Evolutionary conservation across 2,797 vertebrate genomes (phyloP), one percentile per base, ranked within the genome.

Genomic region (Eremophila alpestris): DNA sequence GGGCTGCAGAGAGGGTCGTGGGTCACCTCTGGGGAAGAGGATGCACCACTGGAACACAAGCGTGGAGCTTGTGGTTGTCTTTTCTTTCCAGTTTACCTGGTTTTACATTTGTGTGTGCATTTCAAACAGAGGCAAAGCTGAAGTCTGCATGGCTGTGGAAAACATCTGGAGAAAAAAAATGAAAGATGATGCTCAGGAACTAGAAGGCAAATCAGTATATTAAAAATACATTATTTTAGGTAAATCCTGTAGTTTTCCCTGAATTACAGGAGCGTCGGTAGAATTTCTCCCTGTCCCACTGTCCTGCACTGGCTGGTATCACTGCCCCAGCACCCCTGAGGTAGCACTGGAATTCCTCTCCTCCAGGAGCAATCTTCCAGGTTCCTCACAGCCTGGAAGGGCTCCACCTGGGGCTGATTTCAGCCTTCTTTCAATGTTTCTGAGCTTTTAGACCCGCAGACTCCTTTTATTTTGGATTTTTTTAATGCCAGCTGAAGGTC

Each of bases 271-370:
- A 80, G 17, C 52, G 16, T 48, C 29, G 2, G 45, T 2, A 11
- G 21, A 19, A 49, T 9, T 12, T 10, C 1, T 38, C 52, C 46
- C 23, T 15, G 24, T 65, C 54, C 2, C 46, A 4, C 12, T 2
- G 34, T 13, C 13, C 78, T 34, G 46, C 5, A 3, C 60, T 17
- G 73, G 14, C 46, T 0, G 0, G 0, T 3, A 7, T 5, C 24
- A 30, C 46, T 40, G 52, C 52, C 29, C 62, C 67, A 27, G 52
- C 48, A n/a, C 7, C 20, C 48, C 13, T 20, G 9, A 32, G 38
- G 9, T 6, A 8, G 1, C 3, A 0, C 13, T 9, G 22, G 24
- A 6, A 16, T 18, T 43, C 12, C n/a, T 23, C 5, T 56, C 30
- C 52, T n/a, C 49, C 3, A 9, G 38, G 20, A 43, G 11, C 26